Conservation (phyloP, 2,113 vertebrate genomes). For the Myotis davidii region DNA sequence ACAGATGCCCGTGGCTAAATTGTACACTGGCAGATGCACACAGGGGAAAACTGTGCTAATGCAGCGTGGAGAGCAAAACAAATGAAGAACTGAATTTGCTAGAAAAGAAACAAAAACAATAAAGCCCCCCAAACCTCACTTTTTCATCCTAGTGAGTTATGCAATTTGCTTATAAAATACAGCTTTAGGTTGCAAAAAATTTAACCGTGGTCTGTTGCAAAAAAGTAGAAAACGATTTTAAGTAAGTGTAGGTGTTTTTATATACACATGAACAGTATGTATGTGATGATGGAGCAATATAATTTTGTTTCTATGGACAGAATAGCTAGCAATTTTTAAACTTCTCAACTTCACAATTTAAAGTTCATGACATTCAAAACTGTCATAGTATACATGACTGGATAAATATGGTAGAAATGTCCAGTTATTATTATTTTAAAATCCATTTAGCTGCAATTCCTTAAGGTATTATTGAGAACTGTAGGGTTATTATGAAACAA, state of each 20-base stretch:
- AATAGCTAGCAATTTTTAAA: constrained; percentile 67
- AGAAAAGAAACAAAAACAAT: constrained; percentile 25
- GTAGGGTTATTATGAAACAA: constrained; percentile 18
- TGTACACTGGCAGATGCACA: constrained; percentile 90
- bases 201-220: not conserved
- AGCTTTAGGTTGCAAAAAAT: constrained; percentile 64
- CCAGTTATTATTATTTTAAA: constrained; percentile 64
- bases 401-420: constrained; percentile 62
- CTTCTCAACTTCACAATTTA: constrained; percentile 72
- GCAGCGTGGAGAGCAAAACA: constrained; percentile 91
- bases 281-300: not conserved
- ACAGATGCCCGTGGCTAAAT: constrained; percentile 91
- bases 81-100: constrained; percentile 88
- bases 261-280: not conserved
- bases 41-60: constrained; percentile 89
- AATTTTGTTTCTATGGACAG: constrained; percentile 36
- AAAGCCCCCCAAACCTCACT: not conserved
- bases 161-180: constrained; percentile 69
- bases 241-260: constrained; percentile 25
- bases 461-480: constrained; percentile 59
- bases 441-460: not conserved
- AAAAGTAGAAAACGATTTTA: constrained; percentile 60
- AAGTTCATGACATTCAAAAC: constrained; percentile 70
- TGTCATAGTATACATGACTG: constrained; percentile 62
- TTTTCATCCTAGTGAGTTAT: not conserved